Evolutionary conservation across 2,113 vertebrate species (phyloP).

Genomic region (Carassius gibelio): DNA sequence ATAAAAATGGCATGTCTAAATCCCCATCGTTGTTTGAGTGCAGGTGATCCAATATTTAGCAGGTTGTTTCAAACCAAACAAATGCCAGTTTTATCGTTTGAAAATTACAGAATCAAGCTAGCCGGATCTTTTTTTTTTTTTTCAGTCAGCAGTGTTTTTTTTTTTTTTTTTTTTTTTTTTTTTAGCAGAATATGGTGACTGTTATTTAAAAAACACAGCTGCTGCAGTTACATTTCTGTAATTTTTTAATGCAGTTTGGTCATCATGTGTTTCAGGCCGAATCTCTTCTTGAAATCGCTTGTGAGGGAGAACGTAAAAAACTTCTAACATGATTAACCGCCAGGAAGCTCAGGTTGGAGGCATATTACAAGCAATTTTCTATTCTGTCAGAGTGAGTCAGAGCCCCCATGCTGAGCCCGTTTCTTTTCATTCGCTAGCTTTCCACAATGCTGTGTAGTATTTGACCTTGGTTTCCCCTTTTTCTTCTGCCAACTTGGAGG

Average conservation of each 20-base stretch:
- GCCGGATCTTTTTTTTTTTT: too few relatives aligned
- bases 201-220: too few relatives aligned
- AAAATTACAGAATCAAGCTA: background rate
- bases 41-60: conserved; percentile 5
- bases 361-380: conserved; percentile 56
- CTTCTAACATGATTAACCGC: conserved; percentile 19
- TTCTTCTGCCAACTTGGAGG: conserved; percentile 33
- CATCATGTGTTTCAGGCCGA: background rate
- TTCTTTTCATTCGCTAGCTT: conserved; percentile 45
- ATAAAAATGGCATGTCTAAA: background rate
- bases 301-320: conserved; percentile 29
- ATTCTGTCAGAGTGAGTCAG: conserved; percentile 46
- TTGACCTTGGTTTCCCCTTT: conserved; percentile 52
- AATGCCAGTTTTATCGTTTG: background rate
- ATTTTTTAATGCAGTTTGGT: background rate
- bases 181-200: too few relatives aligned
- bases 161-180: too few relatives aligned
- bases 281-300: background rate
- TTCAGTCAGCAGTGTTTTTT: too few relatives aligned
- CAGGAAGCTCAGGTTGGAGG: conserved; percentile 44
- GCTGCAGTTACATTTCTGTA: background rate
- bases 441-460: conserved; percentile 36
- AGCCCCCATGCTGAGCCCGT: conserved; percentile 44
- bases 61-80: conserved; percentile 5
- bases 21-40: background rate